Percentiles rank a stretch among this genome's conserved stretches.
Conservation (phyloP, 2,888 invertebrate species). For the Sabellastarte sp. region DNA sequence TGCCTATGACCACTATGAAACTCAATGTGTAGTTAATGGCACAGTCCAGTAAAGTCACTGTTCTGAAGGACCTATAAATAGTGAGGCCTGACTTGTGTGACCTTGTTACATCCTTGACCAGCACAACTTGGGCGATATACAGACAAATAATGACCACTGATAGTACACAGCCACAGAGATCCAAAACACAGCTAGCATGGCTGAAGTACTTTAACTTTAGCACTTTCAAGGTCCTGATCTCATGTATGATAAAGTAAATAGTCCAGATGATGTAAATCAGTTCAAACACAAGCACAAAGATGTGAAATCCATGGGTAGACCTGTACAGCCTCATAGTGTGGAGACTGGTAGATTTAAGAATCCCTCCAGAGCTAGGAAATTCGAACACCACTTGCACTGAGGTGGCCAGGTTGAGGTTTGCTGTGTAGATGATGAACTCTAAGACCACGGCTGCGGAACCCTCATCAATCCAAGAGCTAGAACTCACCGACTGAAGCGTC, state of each 20-base stretch:
- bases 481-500: not conserved
- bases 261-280: constrained; percentile 10
- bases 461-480: constrained; percentile 2
- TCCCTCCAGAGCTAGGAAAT: constrained; percentile 3
- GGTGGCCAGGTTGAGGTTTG: constrained; percentile 13
- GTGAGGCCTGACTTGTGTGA: not conserved
- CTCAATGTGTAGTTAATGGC: not conserved
- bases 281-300: constrained; percentile 14
- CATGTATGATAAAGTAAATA: constrained; percentile 8
- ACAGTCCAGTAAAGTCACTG: not conserved
- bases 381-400: constrained; percentile 5
- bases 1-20: constrained; percentile 1
- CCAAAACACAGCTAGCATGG: not conserved
- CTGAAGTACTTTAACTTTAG: not conserved
- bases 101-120: not conserved
- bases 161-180: not conserved
- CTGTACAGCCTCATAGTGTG: constrained; percentile 12
- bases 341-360: not conserved
- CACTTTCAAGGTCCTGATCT: not conserved
- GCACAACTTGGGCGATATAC: constrained; percentile 1
- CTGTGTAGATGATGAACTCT: constrained; percentile 6
- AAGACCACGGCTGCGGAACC: constrained; percentile 6
- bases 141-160: not conserved
- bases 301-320: constrained; percentile 4
- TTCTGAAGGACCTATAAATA: not conserved